A percentile compares a stretch with the other conserved stretches of the same genome.
These are phyloP conservation scores for Genyomyrus donnyi DNA, from an alignment of 2,113 vertebrate species.

Conservation along the genomic window DNA sequence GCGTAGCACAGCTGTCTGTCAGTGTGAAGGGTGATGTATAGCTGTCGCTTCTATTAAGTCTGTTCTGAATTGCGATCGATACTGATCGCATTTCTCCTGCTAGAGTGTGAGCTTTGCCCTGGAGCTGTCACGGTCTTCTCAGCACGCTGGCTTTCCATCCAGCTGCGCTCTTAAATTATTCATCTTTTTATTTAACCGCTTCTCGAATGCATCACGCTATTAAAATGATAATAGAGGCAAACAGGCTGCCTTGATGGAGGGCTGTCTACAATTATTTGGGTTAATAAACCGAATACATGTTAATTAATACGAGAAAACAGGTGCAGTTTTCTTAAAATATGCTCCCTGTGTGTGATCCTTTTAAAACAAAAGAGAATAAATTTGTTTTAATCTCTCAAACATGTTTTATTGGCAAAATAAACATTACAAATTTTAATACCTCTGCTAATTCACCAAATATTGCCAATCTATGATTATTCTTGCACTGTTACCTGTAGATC, in stretches of 20 bases:
- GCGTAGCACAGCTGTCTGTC: background rate
- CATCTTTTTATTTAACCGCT: background rate
- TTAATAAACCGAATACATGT: conserved; percentile 1
- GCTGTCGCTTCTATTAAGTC: background rate
- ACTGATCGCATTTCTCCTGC: background rate
- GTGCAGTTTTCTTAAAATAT: background rate
- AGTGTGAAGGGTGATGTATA: background rate
- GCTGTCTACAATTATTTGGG: background rate
- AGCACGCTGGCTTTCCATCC: background rate
- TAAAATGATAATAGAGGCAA: background rate
- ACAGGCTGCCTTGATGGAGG: background rate
- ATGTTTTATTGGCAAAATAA: background rate
- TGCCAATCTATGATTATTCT: background rate
- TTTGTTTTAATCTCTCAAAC: background rate
- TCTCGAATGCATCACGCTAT: background rate
- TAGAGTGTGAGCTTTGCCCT: background rate
- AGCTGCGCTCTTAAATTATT: conserved; percentile 7
- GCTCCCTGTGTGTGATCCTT: background rate
- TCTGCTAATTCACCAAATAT: background rate
- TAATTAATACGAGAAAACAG: background rate
- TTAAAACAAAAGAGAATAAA: background rate
- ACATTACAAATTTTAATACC: background rate
- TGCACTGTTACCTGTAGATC: background rate
- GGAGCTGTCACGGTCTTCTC: background rate
- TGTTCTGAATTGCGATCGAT: background rate